Evolutionary conservation across 2,797 vertebrate species (phyloP).

Genomic region (Rhinatrema bivittatum): DNA sequence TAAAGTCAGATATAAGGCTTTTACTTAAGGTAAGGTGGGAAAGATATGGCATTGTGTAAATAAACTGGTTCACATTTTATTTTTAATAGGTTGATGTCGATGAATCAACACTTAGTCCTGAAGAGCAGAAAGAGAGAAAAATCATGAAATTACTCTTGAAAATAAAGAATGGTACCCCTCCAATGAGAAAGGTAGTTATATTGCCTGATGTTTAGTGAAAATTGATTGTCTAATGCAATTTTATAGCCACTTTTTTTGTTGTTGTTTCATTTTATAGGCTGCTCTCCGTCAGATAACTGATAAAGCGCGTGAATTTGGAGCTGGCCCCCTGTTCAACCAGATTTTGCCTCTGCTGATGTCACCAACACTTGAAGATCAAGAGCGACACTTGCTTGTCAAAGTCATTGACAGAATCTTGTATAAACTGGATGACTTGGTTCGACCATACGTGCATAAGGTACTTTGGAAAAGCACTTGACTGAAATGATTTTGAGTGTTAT

Average conservation of each 20-base stretch:
- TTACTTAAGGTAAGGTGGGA: not conserved
- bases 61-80: not conserved
- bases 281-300: constrained; percentile 95
- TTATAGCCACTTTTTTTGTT: not conserved
- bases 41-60: not conserved
- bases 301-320: constrained; percentile 95
- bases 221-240: not conserved
- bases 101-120: constrained; percentile 93
- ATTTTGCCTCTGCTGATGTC: constrained; percentile 96
- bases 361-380: constrained; percentile 95
- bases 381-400: constrained; percentile 95
- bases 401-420: constrained; percentile 97
- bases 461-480: too few relatives aligned
- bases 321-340: constrained; percentile 94
- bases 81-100: constrained; percentile 88
- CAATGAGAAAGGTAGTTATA: constrained; percentile 87
- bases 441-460: constrained; percentile 97
- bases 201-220: not conserved
- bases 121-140: constrained; percentile 97
- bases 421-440: constrained; percentile 93
- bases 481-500: not conserved
- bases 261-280: constrained; percentile 56
- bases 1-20: not conserved
- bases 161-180: constrained; percentile 97
- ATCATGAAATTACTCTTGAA: constrained; percentile 98